A percentile compares a stretch with the other conserved stretches of the same genome.
Conservation (phyloP, 1,140 invertebrate genomes). For the Agrypnia vestita region DNA sequence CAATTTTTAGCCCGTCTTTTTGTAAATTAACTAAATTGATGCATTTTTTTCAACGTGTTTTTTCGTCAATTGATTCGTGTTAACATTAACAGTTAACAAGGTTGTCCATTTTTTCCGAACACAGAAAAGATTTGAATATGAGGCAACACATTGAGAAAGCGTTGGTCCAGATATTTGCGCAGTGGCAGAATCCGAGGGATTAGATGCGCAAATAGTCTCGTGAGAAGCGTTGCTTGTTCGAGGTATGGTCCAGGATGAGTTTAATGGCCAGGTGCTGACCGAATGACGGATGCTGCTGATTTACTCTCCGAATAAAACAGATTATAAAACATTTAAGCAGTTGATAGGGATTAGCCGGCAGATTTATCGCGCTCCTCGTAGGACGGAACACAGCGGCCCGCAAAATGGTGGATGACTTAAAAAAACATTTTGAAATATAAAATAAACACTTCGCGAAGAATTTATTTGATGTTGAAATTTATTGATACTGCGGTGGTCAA, state of each 20-base stretch:
- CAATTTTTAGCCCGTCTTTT: no score
- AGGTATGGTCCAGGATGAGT: conserved; percentile 3
- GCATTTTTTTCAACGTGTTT: no score
- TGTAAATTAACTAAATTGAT: no score
- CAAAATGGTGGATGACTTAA: not conserved
- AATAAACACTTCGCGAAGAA: not conserved
- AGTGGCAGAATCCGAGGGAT: conserved; percentile 18
- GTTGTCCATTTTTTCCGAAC: no score
- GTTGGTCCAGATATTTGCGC: not conserved
- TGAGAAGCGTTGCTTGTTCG: conserved; percentile 10
- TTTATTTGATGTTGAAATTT: not conserved
- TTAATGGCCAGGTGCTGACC: conserved; percentile 43
- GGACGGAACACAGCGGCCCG: conserved; percentile 1
- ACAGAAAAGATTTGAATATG: not conserved
- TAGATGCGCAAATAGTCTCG: conserved; percentile 13
- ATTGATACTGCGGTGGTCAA: not conserved
- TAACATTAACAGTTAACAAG: no score
- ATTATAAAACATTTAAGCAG: conserved; percentile 41
- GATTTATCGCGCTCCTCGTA: conserved; percentile 44
- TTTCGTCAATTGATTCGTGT: no score
- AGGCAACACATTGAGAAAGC: not conserved
- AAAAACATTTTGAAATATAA: not conserved
- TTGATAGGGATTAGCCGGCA: conserved; percentile 42
- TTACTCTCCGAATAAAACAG: conserved; percentile 42
- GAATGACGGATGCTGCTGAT: conserved; percentile 23